phyloP scores from a whole-genome alignment of 2,113 vertebrate genomes.

The Macaca mulatta region DNA sequence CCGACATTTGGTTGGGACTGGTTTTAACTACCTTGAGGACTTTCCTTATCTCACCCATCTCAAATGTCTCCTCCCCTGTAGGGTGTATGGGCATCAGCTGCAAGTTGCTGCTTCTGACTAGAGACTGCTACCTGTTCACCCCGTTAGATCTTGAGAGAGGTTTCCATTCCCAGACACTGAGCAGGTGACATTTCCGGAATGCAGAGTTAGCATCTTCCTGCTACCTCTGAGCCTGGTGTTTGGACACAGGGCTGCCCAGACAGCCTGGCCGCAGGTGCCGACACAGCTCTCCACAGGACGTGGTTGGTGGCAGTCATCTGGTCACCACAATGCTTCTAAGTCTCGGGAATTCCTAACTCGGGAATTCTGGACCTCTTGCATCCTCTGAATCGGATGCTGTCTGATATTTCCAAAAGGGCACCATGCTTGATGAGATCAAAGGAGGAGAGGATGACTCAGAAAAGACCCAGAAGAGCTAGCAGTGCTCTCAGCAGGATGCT shows the following conservation, averaged over 20 bases:
- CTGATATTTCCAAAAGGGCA: neutral
- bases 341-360: neutral
- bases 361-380: neutral
- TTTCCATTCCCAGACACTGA: accelerated
- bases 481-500: neutral
- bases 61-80: accelerated
- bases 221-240: neutral
- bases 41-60: neutral
- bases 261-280: accelerated
- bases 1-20: no score
- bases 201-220: neutral
- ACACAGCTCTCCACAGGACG: accelerated
- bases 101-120: accelerated
- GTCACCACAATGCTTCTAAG: accelerated
- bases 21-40: neutral
- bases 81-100: accelerated
- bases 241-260: neutral
- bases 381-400: accelerated
- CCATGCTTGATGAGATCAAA: neutral
- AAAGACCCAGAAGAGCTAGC: neutral
- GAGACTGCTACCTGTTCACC: accelerated
- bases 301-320: neutral
- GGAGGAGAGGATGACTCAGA: accelerated
- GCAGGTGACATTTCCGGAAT: accelerated
- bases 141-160: neutral